These are phyloP conservation scores for Penaeus chinensis DNA, from an alignment of 1,140 invertebrate genomes.

Conservation along the genomic window DNA sequence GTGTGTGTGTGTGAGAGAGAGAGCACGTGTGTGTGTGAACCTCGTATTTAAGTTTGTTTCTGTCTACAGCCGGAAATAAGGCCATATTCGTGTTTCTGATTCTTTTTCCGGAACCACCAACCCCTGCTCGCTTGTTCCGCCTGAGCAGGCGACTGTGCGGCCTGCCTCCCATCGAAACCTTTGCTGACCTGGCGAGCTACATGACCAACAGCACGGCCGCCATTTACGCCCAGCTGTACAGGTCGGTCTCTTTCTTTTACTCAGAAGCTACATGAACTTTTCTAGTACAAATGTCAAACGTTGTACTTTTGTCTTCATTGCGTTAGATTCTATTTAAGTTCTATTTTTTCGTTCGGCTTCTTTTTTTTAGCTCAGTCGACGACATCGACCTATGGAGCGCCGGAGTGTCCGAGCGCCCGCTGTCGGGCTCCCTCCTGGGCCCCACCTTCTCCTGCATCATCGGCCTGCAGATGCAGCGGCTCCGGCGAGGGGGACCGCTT, in stretches of 20 bases:
- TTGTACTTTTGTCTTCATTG: too few relatives aligned
- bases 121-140: too few relatives aligned
- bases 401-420: conserved; percentile 88
- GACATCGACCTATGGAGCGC: conserved; percentile 94
- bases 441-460: conserved; percentile 97
- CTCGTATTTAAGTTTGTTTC: too few relatives aligned
- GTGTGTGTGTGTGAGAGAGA: too few relatives aligned
- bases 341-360: too few relatives aligned
- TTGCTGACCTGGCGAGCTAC: conserved; percentile 85
- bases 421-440: conserved; percentile 90
- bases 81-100: too few relatives aligned
- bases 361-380: conserved; percentile 76
- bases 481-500: conserved; percentile 92
- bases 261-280: not conserved
- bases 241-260: conserved; percentile 70
- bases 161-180: conserved; percentile 80
- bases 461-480: conserved; percentile 93
- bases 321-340: too few relatives aligned
- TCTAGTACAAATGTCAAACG: too few relatives aligned
- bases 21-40: too few relatives aligned
- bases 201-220: conserved; percentile 90
- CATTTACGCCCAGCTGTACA: conserved; percentile 80
- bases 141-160: conserved; percentile 85
- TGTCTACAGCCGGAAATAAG: too few relatives aligned
- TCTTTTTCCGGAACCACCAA: too few relatives aligned